Conservation (phyloP, 2,888 invertebrate genomes). For the Arctia plantaginis region DNA sequence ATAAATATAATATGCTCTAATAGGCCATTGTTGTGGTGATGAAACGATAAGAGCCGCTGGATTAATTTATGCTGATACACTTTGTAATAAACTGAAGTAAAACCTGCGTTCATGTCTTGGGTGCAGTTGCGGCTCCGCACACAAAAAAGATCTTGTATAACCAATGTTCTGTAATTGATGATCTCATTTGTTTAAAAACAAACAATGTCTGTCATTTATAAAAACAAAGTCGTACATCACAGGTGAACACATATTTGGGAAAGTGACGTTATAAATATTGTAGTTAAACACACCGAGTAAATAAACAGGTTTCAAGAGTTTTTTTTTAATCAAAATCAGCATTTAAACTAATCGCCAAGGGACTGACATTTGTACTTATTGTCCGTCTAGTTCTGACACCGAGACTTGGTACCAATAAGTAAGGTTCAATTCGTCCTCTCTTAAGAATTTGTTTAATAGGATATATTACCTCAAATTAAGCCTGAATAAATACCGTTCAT, state of each 20-base stretch:
- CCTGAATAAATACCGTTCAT: not conserved
- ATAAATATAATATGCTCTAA: constrained; percentile 46
- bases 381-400: no score
- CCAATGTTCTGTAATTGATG: not conserved
- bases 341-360: no score
- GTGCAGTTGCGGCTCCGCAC: constrained; percentile 29
- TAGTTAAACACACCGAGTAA: not conserved
- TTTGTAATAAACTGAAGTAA: constrained; percentile 39
- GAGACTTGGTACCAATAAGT: no score
- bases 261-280: not conserved
- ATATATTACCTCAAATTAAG: no score
- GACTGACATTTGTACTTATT: no score
- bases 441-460: no score
- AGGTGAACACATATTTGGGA: not conserved
- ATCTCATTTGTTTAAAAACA: not conserved
- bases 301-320: no score
- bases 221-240: not conserved
- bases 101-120: constrained; percentile 36
- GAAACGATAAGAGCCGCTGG: constrained; percentile 44
- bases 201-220: not conserved
- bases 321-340: not conserved
- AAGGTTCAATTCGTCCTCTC: no score
- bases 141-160: not conserved
- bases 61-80: constrained; percentile 55
- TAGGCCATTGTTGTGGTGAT: constrained; percentile 48